These are phyloP conservation scores for Tenualosa ilisha DNA, from an alignment of 2,797 vertebrate genomes.

Conservation along the genomic window DNA sequence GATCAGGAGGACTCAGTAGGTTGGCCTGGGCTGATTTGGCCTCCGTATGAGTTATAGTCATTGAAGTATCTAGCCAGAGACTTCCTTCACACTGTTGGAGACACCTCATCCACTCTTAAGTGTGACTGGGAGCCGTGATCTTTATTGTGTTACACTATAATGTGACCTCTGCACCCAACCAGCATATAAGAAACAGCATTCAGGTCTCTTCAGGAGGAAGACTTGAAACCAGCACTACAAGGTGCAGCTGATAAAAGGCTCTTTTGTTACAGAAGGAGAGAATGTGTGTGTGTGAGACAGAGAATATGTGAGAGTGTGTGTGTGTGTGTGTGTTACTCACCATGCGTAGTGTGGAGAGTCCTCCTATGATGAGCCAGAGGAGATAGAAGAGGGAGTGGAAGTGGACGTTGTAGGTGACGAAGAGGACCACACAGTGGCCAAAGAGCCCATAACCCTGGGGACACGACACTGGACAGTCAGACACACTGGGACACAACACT, in stretches of 20 bases:
- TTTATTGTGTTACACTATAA: no score
- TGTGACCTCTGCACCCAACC: no score
- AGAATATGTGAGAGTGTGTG: neutral
- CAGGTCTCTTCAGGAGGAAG: no score
- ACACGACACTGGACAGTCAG: constrained; percentile 2
- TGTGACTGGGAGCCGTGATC: no score
- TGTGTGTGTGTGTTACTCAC: constrained; percentile 63
- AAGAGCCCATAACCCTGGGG: constrained; percentile 93
- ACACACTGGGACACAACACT: constrained; percentile 28
- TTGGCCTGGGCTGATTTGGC: no score
- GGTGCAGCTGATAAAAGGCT: neutral
- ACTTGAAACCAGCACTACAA: no score
- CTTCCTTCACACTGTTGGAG: no score
- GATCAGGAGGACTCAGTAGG: no score
- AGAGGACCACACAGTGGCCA: constrained; percentile 90
- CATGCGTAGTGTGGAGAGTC: constrained; percentile 94
- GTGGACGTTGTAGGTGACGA: constrained; percentile 95
- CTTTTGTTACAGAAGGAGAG: neutral
- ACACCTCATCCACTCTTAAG: no score
- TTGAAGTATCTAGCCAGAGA: no score
- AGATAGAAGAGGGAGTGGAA: constrained; percentile 95
- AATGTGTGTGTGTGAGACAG: neutral
- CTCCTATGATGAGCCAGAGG: constrained; percentile 90
- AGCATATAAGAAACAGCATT: no score
- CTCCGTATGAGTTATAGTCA: no score